Conservation (phyloP, 2,797 vertebrate genomes). For the Galago senegalensis region DNA sequence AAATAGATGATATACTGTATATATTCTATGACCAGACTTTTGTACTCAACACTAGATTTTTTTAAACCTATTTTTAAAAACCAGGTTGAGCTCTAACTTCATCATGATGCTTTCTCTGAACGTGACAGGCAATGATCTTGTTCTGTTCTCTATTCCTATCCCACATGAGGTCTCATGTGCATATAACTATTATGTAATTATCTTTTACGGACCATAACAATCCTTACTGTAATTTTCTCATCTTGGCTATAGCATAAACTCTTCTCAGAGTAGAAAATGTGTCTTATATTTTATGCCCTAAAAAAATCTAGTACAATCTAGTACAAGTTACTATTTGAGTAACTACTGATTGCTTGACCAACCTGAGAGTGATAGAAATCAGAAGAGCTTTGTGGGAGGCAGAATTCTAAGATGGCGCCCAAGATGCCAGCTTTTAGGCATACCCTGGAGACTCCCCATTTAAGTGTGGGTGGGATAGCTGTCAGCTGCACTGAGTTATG, state of each 20-base stretch:
- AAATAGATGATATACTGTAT: neutral
- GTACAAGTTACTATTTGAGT: neutral
- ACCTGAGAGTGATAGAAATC: neutral
- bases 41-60: neutral
- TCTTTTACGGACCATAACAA: neutral
- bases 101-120: neutral
- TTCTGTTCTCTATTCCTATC: neutral
- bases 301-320: neutral
- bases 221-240: neutral
- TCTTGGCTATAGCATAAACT: neutral
- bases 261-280: neutral
- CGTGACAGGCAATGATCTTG: neutral
- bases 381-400: neutral
- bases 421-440: neutral
- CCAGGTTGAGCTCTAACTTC: neutral
- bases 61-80: constrained; percentile 48
- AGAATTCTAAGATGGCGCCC: neutral
- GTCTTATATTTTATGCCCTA: neutral
- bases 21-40: neutral
- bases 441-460: neutral
- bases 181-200: neutral
- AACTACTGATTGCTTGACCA: neutral
- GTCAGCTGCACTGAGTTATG: neutral
- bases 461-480: neutral
- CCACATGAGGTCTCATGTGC: neutral